Base-by-base conservation (phyloP, 2,888 invertebrate genomes). In the Orthosia incerta region DNA sequence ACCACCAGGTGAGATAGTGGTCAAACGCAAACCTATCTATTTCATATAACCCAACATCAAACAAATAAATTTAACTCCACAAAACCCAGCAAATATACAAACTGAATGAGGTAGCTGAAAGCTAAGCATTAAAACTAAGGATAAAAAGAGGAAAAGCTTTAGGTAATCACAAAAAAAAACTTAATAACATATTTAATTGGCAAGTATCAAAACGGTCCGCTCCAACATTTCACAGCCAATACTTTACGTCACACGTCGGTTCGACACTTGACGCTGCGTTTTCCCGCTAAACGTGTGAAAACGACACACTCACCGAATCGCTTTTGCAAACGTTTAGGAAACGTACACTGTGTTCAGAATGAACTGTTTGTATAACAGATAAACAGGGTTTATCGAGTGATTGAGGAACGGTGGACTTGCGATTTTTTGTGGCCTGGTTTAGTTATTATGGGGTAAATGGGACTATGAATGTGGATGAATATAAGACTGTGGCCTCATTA, bases 221-320 rank as follows among this genome's bases (percentile, higher is more conserved):
- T 59, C 69, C 61, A 23, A 18, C 53, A 57, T 51, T 66, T 45
- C 64, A 13, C 70, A 86, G 63, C 76, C 84, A 74, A 83, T 84
- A 78, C 84, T 77, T 81, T 71, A 86, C 84, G 72, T 78, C 84
- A 79, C 84, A 76, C 68, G 81, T 80, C 50, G 65, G 71, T 71
- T 84, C 79, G 84, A 86, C 81, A 78, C 74, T 80, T 80, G 57
- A 76, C 80, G 71, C 61, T 61, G 69, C 67, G 71, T 82, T 85
- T 83, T 78, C 65, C 75, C 31, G 72, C 70, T 69, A 74, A 71
- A 67, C 60, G 51, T 53, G 64, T 51, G 70, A 70, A 65, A 79
- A 74, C 72, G 65, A 63, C 70, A 68, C 64, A 61, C 60, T 74
- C 70, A 26, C 50, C 64, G 48, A 59, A 59, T 70, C 74, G 46